Evolutionary conservation across 2,888 invertebrate species (phyloP), one percentile per base, ranked within the genome.

Genomic region (Lycophotia porphyrea): DNA sequence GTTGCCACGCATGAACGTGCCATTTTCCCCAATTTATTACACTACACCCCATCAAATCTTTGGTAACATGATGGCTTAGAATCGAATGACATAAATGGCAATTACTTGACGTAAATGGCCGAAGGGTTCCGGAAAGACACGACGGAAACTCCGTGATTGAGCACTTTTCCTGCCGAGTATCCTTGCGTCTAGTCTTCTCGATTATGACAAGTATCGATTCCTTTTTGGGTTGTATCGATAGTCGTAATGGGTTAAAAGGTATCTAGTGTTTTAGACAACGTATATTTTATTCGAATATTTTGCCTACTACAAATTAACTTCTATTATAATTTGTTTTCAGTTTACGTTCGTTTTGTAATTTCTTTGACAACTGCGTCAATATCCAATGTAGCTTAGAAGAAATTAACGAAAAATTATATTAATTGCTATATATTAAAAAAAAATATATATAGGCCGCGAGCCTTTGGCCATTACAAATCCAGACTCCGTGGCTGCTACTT

Each of bases 91-190:
- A 66, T 52, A 66, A 80, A 74, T 78, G 76, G 39, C 76, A 66
- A 73, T 80, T 60, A 80, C 49, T 76, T 76, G 76, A 63, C 52
- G 15, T 55, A 82, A 39, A 63, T 67, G 21, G 58, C 34, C n/a
- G 58, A 80, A 82, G 66, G 61, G 52, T 52, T 64, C 27, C 70
- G 78, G 78, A 77, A 77, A 31, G 27, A 47, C 64, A 49, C 47
- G 64, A 69, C 80, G 71, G 81, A 84, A 71, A 72, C 36, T 44
- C 15, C 31, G 34, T 81, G 76, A 69, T 66, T 47, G 52, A 81
- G 52, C 39, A 77, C 47, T 80, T 64, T 73, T 55, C 39, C 18
- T 34, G 15, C 18, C 13, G 31, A 74, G 63, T 80, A 27, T 55
- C 13, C 63, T 74, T 73, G 1, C 9, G 31, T 15, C 13, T 42